Evolutionary conservation across 2,797 vertebrate genomes (phyloP).

Genomic region (Euthynnus affinis): DNA sequence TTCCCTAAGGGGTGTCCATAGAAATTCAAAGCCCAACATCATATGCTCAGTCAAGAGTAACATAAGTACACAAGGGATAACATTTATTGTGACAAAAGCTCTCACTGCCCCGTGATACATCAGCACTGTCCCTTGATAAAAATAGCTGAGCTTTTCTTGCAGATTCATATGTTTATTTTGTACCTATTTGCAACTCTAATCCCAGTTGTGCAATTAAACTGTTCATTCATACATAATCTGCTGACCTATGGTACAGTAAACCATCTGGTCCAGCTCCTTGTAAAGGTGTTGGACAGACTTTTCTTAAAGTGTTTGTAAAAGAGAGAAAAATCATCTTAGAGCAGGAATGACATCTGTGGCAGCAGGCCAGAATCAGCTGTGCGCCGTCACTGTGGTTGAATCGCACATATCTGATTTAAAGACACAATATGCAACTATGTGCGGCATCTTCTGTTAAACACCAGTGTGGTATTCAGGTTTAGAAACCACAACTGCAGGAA

Average conservation of each 20-base stretch:
- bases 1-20: constrained; percentile 41
- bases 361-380: background rate
- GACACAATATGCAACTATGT: constrained; percentile 12
- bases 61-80: constrained; percentile 38
- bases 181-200: background rate
- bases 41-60: constrained; percentile 49
- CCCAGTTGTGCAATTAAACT: background rate
- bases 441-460: constrained; percentile 3
- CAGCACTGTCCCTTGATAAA: background rate
- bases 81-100: constrained; percentile 27
- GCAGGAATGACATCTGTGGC: background rate
- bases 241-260: background rate
- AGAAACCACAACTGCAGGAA: constrained; percentile 20
- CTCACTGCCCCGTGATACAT: background rate
- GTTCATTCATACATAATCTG: background rate
- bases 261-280: background rate
- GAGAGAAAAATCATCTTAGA: constrained; percentile 5
- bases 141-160: background rate
- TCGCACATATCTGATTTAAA: constrained; percentile 17
- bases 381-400: background rate
- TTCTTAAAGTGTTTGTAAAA: background rate
- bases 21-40: constrained; percentile 36
- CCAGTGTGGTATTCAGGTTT: background rate
- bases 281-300: background rate
- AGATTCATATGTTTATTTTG: background rate